Evolutionary conservation across 2,888 invertebrate genomes (phyloP), one percentile per base, ranked within the genome.

Genomic region (Plebejus melissa): DNA sequence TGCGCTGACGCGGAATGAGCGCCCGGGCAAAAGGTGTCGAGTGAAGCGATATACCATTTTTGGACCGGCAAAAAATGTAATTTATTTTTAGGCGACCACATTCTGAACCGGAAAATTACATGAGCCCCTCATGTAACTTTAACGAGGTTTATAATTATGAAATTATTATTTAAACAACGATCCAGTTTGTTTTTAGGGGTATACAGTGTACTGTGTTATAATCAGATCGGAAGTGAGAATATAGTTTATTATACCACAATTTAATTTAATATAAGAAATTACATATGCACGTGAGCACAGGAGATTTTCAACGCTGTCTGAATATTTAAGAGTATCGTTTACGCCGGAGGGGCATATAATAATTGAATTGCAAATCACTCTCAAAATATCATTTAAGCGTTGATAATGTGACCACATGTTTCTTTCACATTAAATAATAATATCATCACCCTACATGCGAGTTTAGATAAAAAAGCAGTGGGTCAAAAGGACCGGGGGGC

Each of bases 321-420:
- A 72, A 72, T 72, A 54, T 50, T 72, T 72, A 72, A 72, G 50
- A 54, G 72, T 54, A 72, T 54, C 72, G 50, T 32, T 72, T 72
- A 32, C 81, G 83, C 82, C 82, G 82, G 79, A 84, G 86, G 86
- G 84, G 82, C 78, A 79, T 82, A 82, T 82, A 82, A 86, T 85
- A 83, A 79, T 78, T 84, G 85, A 86, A 84, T 84, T 84, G 88
- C 88, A 87, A 91, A 91, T 91, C 91, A 90, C 90, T 90, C 91
- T 91, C 85, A 77, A 90, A 91, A 83, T 89, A 90, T 92, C 92
- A 82, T 88, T 85, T 87, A 88, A 89, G 89, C 92, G 90, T 89
- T 82, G 82, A 86, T 90, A 92, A 93, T 88, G 80, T 83, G 82
- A 85, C 87, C 92, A 92, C 91, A 90, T 93, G 93, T 86, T 91